Conservation (phyloP, 2,888 invertebrate species). For the Spisula solida region DNA sequence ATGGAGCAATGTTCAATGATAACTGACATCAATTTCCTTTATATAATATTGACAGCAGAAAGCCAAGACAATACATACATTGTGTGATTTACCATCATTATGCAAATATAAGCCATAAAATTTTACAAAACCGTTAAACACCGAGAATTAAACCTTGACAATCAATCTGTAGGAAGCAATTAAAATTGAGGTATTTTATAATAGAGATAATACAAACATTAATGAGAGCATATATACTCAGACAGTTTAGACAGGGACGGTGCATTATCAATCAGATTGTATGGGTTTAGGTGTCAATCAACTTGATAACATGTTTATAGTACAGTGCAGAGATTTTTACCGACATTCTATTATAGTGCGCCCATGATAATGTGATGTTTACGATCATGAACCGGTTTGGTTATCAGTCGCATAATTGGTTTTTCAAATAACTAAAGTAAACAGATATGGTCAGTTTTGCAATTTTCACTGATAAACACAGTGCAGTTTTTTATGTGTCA, state of each 20-base stretch:
- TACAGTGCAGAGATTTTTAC: no score
- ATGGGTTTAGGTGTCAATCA: background rate
- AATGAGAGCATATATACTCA: background rate
- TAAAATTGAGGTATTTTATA: background rate
- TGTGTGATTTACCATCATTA: background rate
- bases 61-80: background rate
- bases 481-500: no score
- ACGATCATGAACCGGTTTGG: no score
- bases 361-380: no score
- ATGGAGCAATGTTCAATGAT: slow-evolving; percentile 14
- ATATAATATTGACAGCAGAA: background rate
- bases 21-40: slow-evolving; percentile 20
- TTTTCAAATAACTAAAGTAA: no score
- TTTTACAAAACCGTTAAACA: background rate
- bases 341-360: no score
- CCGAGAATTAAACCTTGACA: background rate
- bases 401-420: no score
- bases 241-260: background rate
- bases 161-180: background rate
- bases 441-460: no score
- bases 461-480: no score
- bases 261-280: background rate
- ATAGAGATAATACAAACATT: background rate
- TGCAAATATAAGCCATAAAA: slow-evolving; percentile 1
- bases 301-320: no score